Base-by-base conservation (phyloP, 2,797 vertebrate genomes). In the Peromyscus attwateri region DNA sequence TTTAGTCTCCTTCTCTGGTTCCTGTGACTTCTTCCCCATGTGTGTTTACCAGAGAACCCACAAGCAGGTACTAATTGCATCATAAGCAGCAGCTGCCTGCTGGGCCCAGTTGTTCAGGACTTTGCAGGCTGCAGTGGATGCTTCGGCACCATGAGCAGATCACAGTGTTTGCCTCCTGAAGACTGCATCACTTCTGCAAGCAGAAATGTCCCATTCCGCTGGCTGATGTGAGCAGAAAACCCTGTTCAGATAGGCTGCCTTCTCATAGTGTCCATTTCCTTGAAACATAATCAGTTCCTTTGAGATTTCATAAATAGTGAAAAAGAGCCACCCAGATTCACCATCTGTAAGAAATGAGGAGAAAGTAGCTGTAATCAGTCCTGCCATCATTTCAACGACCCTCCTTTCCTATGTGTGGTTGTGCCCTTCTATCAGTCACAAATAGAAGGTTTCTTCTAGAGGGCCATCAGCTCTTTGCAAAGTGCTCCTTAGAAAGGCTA, bases 61-160 rank as follows among this genome's bases (percentile, higher is more conserved):
- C 43, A 13, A 76, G 97, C 96, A 97, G 87, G 93, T 96, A 82
- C 68, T 83, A 91, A 93, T 97, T 94, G 98, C 98, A 97, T 98
- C 85, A 52, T 96, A 97, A 98, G 96, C 97, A 96, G 98, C 93
- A 17, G 82, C 89, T 55, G 96, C 96, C 96, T 84, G 97, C 98
- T 70, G 96, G 49, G 89, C 0, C 94, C 91, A 17, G 81, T 11
- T 70, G 82, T 49, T 82, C 14, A 16, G 97, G 97, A 98, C 94
- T 91, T 94, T 17, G 55, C 13, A 95, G 94, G 96, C 98, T 98
- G 98, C 97, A 87, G 97, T 19, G 96, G 57, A 55, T 25, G 55
- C 87, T 96, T 98, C 96, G 98, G 98, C 97, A 98, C 98, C 97
- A 92, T 0, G 98, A 97, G 97, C 94, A 98, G 97, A 96, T 97